phyloP scores from a whole-genome alignment of 2,888 invertebrate species.

The Drosophila suboccidentalis region DNA sequence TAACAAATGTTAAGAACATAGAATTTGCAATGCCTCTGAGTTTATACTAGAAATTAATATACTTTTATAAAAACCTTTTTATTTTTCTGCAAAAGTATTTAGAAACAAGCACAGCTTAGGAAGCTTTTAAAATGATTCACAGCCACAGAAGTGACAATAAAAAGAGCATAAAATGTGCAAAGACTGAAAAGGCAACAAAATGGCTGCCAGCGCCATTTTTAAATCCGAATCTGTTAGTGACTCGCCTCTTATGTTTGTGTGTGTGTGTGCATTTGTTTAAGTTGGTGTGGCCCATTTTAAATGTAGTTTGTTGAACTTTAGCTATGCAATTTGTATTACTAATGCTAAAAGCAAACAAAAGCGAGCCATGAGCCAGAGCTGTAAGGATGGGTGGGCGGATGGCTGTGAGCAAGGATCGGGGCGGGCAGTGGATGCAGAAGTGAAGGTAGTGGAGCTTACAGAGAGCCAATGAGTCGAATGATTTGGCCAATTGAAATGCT shows the following conservation, averaged over 20 bases:
- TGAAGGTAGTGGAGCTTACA: conserved; percentile 16
- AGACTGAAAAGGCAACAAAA: conserved; percentile 41
- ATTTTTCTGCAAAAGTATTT: too few species aligned
- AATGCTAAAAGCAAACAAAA: conserved; percentile 68
- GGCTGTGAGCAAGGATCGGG: neutral
- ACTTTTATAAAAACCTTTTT: too few species aligned
- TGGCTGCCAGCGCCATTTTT: conserved; percentile 38
- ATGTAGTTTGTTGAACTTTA: conserved; percentile 75
- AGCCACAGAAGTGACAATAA: conserved; percentile 35
- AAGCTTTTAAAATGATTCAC: conserved; percentile 21
- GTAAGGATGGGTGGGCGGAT: neutral
- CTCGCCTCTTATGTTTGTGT: conserved; percentile 12
- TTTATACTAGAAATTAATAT: too few species aligned
- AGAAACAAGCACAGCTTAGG: neutral
- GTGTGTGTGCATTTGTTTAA: conserved; percentile 23
- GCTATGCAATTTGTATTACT: conserved; percentile 66
- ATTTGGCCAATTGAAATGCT: conserved; percentile 71
- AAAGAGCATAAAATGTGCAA: conserved; percentile 21
- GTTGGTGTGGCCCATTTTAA: conserved; percentile 54
- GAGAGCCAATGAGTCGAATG: conserved; percentile 73
- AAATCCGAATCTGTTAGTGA: conserved; percentile 31
- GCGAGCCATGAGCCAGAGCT: conserved; percentile 31
- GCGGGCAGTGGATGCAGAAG: neutral
- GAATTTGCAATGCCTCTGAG: neutral
- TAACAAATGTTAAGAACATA: neutral